A percentile compares a stretch with the other conserved stretches of the same genome.
phyloP scores from a whole-genome alignment of 2,888 invertebrate genomes.

The Leucania comma region DNA sequence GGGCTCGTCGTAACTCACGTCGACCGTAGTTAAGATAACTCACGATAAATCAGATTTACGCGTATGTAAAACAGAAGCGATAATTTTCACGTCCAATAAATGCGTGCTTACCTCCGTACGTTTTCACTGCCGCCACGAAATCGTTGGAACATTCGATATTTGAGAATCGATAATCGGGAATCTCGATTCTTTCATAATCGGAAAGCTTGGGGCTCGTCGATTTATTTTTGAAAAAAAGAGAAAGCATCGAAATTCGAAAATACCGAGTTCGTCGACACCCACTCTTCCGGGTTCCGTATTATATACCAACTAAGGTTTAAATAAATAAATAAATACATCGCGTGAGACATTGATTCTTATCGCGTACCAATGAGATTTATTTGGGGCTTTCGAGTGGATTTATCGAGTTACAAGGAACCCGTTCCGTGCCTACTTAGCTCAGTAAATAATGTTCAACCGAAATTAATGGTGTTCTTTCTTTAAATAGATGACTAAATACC shows the following conservation, averaged over 20 bases:
- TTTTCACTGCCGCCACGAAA: constrained; percentile 71
- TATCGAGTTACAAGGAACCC: constrained; percentile 87
- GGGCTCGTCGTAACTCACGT: constrained; percentile 68
- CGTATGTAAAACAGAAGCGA: constrained; percentile 73
- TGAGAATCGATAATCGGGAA: constrained; percentile 45
- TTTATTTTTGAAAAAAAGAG: constrained; percentile 72
- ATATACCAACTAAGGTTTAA: constrained; percentile 75
- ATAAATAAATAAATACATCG: constrained; percentile 88
- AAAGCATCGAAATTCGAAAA: constrained; percentile 78
- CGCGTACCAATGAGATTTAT: constrained; percentile 88
- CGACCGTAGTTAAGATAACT: constrained; percentile 74
- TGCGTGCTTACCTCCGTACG: constrained; percentile 70
- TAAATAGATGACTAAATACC: constrained; percentile 90
- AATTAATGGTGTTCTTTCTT: constrained; percentile 89
- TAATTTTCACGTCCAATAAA: constrained; percentile 78
- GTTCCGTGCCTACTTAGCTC: constrained; percentile 89
- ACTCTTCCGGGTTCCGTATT: constrained; percentile 83
- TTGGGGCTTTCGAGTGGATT: constrained; percentile 86
- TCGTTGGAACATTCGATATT: constrained; percentile 63
- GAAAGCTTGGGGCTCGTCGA: constrained; percentile 53
- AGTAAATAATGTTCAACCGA: constrained; percentile 88
- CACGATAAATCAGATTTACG: constrained; percentile 78
- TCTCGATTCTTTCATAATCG: constrained; percentile 62
- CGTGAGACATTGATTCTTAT: constrained; percentile 90
- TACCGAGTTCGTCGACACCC: constrained; percentile 77